Conservation (phyloP, 1,140 invertebrate genomes). For the Drosophila yakuba region DNA sequence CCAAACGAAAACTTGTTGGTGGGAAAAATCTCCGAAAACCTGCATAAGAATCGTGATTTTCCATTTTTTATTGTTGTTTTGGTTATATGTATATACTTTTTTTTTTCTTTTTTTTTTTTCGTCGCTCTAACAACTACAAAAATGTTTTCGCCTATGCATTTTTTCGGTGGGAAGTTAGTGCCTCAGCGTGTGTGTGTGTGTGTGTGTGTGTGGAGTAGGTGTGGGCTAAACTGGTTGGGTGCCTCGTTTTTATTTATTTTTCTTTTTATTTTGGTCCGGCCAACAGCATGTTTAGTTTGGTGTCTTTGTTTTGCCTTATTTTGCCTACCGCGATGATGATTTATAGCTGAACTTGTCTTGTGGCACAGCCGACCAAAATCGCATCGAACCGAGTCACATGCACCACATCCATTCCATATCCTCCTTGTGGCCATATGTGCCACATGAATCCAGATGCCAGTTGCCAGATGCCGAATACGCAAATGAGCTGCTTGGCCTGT, state of each 20-base stretch:
- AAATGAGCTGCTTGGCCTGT: slow-evolving; percentile 46
- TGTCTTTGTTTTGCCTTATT: slow-evolving; percentile 47
- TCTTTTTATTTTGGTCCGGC: slow-evolving; percentile 21
- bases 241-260: slow-evolving; percentile 4
- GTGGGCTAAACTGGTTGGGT: slow-evolving; percentile 77
- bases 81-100: neutral
- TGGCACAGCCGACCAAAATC: slow-evolving; percentile 57
- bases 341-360: slow-evolving; percentile 79
- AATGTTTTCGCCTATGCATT: slow-evolving; percentile 71
- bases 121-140: slow-evolving; percentile 53
- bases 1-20: slow-evolving; percentile 68
- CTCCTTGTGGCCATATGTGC: slow-evolving; percentile 1
- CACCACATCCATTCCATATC: slow-evolving; percentile 13
- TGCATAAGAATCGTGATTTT: slow-evolving; percentile 77
- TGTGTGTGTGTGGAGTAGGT: slow-evolving; percentile 68
- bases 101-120: slow-evolving; percentile 20
- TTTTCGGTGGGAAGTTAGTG: slow-evolving; percentile 67
- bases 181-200: slow-evolving; percentile 47
- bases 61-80: slow-evolving; percentile 54
- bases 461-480: slow-evolving; percentile 29
- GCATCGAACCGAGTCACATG: slow-evolving; percentile 40
- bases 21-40: slow-evolving; percentile 78
- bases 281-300: slow-evolving; percentile 48
- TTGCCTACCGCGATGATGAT: slow-evolving; percentile 64
- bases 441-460: neutral